phyloP scores from a whole-genome alignment of 2,888 invertebrate genomes.

The Sclerodermus sp. region DNA sequence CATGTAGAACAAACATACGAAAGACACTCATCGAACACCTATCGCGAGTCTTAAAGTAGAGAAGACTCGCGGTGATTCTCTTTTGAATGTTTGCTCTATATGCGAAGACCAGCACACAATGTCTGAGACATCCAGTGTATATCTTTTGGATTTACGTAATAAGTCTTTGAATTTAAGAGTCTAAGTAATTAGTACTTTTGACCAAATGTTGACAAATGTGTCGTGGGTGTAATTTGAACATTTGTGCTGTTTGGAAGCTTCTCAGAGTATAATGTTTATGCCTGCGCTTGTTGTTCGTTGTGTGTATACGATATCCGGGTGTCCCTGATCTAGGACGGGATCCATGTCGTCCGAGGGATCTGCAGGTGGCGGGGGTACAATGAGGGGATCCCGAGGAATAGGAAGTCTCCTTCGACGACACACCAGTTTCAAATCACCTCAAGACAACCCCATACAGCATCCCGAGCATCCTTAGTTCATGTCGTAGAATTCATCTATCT shows the following conservation, averaged over 20 bases:
- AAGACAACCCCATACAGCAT: conserved; percentile 57
- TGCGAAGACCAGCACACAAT: no score
- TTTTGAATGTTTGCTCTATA: no score
- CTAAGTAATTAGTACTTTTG: no score
- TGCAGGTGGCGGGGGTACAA: conserved; percentile 56
- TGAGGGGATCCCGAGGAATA: conserved; percentile 56
- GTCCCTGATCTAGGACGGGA: conserved; percentile 58
- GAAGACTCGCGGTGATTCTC: no score
- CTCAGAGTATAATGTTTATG: neutral
- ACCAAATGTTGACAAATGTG: no score
- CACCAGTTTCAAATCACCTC: conserved; percentile 59
- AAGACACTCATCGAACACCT: no score
- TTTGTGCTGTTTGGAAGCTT: neutral
- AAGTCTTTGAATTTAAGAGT: no score
- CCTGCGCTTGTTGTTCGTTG: conserved; percentile 35
- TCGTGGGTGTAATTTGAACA: no score
- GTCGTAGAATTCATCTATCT: conserved; percentile 23
- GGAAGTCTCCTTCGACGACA: conserved; percentile 57
- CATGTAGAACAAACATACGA: no score
- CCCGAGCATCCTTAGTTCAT: conserved; percentile 52
- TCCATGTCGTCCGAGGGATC: conserved; percentile 57
- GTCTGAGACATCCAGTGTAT: no score
- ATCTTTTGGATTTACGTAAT: no score
- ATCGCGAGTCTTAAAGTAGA: no score
- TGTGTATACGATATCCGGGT: conserved; percentile 56